phyloP scores from a whole-genome alignment of 2,113 vertebrate genomes.

The Caretta caretta region DNA sequence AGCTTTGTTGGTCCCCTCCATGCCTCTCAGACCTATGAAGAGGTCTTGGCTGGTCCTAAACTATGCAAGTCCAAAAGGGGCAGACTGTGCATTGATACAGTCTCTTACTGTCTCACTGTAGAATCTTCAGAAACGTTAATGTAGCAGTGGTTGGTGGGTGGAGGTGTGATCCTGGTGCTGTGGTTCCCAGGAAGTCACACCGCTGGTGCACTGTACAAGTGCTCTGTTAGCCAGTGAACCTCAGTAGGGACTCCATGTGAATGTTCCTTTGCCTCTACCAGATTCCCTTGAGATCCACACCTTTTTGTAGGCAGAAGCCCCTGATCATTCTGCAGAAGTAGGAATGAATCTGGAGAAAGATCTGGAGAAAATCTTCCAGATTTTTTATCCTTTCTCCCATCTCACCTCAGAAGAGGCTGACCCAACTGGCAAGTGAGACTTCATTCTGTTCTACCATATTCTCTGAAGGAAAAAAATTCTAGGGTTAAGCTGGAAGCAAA shows the following conservation, averaged over 20 bases:
- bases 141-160: not conserved
- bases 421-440: not conserved
- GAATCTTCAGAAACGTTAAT: not conserved
- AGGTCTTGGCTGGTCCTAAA: not conserved
- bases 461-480: not conserved
- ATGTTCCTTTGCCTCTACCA: not conserved
- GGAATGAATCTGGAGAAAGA: not conserved
- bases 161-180: accelerated
- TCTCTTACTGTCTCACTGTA: not conserved
- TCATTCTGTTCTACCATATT: not conserved
- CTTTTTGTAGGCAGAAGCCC: not conserved
- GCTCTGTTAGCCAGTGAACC: not conserved
- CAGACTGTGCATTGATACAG: not conserved
- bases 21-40: not conserved
- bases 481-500: not conserved
- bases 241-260: not conserved
- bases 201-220: not conserved
- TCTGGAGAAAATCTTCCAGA: not conserved
- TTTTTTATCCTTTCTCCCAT: not conserved
- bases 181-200: accelerated
- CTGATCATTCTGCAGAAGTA: not conserved
- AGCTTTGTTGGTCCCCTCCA: not conserved
- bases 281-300: not conserved
- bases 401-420: not conserved
- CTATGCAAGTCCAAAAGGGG: not conserved